Evolutionary conservation across 2,113 vertebrate species (phyloP), one percentile per base, ranked within the genome.

Genomic region (Eidolon helvum): DNA sequence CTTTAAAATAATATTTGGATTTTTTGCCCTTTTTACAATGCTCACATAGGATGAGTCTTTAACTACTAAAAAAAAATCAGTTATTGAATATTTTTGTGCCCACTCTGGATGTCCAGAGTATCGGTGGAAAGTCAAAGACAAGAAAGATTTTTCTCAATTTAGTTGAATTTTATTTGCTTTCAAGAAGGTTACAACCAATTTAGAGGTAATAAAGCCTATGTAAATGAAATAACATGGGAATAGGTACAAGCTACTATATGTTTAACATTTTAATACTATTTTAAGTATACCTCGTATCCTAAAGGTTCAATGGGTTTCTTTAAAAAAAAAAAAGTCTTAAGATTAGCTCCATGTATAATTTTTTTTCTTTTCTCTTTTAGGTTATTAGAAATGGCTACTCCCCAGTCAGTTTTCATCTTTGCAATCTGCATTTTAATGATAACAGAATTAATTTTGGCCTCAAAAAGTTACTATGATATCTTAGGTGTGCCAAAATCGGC

Each of bases 361-460:
- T 35, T 83, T 35, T 96, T 61, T 68, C 79, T 75, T 61, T 75
- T 96, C 79, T 87, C 75, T 98, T 98, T 69, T 98, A 98, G 95
- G 98, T 82, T 96, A 79, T 92, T 96, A 95, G 78, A 98, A 98
- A 99, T 99, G 99, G 99, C 99, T 83, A 99, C 99, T 68, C 98
- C 98, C 0, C 99, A 99, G 94, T 99, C 99, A 30, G 98, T 99
- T 91, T 98, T 99, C 92, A 98, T 99, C 22, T 98, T 99, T 69
- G 99, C 99, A 61, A 99, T 99, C 53, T 99, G 99, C 71, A 98
- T 99, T 96, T 99, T 99, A 97, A 99, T 99, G 98, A 99, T 99
- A 98, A 99, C 99, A 0, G 99, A 99, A 98, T 98, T 99, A 97
- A 99, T 99, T 98, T 96, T 99, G 97, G 99, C 99, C 8, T 99